These are phyloP conservation scores for Drosophila guanche DNA, from an alignment of 1,140 invertebrate species.

Conservation along the genomic window DNA sequence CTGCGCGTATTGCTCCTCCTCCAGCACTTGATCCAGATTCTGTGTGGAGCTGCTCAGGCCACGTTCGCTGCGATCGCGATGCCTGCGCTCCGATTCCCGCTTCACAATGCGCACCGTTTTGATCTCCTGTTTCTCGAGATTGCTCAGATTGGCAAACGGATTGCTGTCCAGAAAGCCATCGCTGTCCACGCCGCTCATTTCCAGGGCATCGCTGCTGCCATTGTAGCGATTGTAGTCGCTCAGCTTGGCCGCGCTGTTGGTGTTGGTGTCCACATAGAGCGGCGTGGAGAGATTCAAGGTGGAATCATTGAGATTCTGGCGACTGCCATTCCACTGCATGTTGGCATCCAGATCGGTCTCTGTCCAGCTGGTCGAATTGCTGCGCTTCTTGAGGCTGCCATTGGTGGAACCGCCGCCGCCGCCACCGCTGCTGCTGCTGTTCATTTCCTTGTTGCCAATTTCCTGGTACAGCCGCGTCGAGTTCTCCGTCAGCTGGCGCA, in stretches of 20 bases:
- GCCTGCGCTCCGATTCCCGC: constrained; percentile 92
- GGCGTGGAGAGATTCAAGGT: constrained; percentile 82
- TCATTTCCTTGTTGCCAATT: constrained; percentile 78
- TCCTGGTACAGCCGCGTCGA: constrained; percentile 84
- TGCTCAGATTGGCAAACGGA: constrained; percentile 88
- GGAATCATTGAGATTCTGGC: constrained; percentile 70
- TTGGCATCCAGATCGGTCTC: constrained; percentile 95
- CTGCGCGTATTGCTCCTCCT: constrained; percentile 84
- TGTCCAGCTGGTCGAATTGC: constrained; percentile 87
- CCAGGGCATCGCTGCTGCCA: constrained; percentile 71
- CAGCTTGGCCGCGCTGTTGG: constrained; percentile 77
- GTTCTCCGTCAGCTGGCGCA: constrained; percentile 91
- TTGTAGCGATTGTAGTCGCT: constrained; percentile 77
- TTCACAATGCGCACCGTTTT: constrained; percentile 97
- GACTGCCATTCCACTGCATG: constrained; percentile 70
- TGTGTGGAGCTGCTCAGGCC: constrained; percentile 76
- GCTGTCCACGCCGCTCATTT: constrained; percentile 82
- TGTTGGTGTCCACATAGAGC: constrained; percentile 85
- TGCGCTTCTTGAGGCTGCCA: constrained; percentile 83
- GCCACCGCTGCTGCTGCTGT: constrained; percentile 39
- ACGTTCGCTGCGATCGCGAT: constrained; percentile 88
- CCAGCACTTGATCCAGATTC: constrained; percentile 85
- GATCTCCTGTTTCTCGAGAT: constrained; percentile 93
- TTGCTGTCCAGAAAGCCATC: constrained; percentile 85
- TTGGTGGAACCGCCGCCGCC: constrained; percentile 44